A percentile compares a stretch with the other conserved stretches of the same genome.
These are phyloP conservation scores for Turritopsis rubra DNA, from an alignment of 30 jellyfish, hydroid and myxozoan species.

Conservation along the genomic window DNA sequence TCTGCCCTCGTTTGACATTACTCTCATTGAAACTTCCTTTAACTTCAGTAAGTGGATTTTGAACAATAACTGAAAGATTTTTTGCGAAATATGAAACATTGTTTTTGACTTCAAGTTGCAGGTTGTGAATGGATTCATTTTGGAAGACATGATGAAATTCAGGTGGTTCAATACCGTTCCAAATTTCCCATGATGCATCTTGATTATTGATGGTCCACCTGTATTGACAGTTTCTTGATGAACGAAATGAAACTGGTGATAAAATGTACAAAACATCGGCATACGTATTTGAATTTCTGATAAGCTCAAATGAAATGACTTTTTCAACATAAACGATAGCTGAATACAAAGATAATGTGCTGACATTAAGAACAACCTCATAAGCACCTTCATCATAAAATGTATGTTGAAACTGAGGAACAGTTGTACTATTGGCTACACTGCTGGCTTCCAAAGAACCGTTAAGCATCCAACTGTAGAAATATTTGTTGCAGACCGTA, in stretches of 20 bases:
- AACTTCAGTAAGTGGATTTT: conserved; percentile 29
- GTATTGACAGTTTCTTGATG: not conserved
- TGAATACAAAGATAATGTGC: not conserved
- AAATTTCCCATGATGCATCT: conserved; percentile 23
- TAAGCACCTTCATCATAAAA: conserved; percentile 38
- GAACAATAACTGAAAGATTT: conserved; percentile 34
- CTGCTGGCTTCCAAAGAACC: not conserved
- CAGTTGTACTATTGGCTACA: not conserved
- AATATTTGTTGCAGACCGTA: not conserved
- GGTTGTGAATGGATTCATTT: conserved; percentile 35
- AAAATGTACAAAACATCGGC: not conserved
- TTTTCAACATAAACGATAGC: conserved; percentile 2
- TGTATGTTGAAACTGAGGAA: not conserved
- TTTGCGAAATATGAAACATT: conserved; percentile 22
- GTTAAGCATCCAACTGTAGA: conserved; percentile 4
- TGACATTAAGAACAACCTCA: not conserved
- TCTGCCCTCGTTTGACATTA: not conserved
- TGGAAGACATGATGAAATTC: conserved; percentile 10
- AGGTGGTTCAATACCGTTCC: conserved; percentile 5
- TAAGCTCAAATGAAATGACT: not conserved
- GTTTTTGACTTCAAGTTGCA: conserved; percentile 34
- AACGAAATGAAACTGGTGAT: not conserved
- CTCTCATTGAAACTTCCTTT: not conserved
- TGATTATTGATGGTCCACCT: conserved; percentile 36
- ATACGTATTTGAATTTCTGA: not conserved